These are phyloP conservation scores for Orthosia cruda DNA, from an alignment of 2,888 invertebrate species.

Conservation along the genomic window DNA sequence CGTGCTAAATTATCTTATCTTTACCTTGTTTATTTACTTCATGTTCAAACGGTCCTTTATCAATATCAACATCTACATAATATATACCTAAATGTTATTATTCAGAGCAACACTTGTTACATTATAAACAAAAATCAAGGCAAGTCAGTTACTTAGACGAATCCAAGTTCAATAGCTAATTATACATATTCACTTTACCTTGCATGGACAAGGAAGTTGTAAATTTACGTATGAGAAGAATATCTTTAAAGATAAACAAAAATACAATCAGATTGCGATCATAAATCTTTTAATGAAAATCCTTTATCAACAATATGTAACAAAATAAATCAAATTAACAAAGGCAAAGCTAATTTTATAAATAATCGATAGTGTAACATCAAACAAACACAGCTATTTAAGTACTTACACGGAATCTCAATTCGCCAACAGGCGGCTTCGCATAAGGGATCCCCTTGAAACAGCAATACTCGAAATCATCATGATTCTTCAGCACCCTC, in stretches of 20 bases:
- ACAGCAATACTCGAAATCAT: constrained; percentile 83
- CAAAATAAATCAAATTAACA: constrained; percentile 1
- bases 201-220: constrained; percentile 3
- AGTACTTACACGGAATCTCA: constrained; percentile 83
- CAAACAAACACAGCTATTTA: neutral
- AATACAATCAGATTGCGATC: neutral
- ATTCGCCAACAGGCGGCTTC: constrained; percentile 88
- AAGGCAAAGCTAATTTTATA: constrained; percentile 6
- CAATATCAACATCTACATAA: neutral
- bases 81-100: constrained; percentile 13
- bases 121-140: constrained; percentile 27
- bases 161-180: constrained; percentile 22
- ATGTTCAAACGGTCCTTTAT: constrained; percentile 3
- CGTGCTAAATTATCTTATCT: constrained; percentile 8
- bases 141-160: constrained; percentile 13
- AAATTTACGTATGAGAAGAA: neutral
- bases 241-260: neutral
- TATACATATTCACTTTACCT: constrained; percentile 46
- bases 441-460: constrained; percentile 92
- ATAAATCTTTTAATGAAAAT: neutral
- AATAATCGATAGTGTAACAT: neutral
- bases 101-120: constrained; percentile 14
- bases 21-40: neutral
- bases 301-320: neutral
- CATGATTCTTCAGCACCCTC: constrained; percentile 78